phyloP scores from a whole-genome alignment of 2,113 vertebrate genomes.

The Cardinalis cardinalis region DNA sequence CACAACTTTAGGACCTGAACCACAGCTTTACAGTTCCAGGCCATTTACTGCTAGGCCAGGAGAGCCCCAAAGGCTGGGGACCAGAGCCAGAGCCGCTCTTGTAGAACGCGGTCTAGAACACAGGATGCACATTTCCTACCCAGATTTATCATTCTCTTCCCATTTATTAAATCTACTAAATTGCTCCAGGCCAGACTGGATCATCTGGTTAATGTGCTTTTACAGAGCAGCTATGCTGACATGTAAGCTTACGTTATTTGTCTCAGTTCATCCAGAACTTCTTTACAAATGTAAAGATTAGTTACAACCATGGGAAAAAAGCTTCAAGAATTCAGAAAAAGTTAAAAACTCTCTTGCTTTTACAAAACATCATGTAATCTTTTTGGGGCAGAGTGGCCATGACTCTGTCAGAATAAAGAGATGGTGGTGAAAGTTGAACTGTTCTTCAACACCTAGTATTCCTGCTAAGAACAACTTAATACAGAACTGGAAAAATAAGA shows the following conservation, averaged over 20 bases:
- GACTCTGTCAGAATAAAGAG: background rate
- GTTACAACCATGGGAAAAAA: background rate
- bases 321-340: background rate
- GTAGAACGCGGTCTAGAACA: background rate
- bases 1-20: background rate
- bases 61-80: background rate
- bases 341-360: background rate
- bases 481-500: background rate
- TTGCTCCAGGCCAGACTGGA: background rate
- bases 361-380: background rate
- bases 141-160: background rate
- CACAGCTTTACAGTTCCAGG: background rate
- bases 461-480: background rate
- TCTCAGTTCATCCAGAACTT: background rate
- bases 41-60: background rate
- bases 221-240: background rate
- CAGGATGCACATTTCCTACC: background rate
- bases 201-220: background rate
- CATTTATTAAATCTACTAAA: background rate
- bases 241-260: background rate
- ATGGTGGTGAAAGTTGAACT: fast-evolving
- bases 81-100: background rate
- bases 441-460: background rate
- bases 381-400: background rate
- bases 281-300: background rate